Base-by-base conservation (phyloP, 1,140 invertebrate genomes). In the Leptinotarsa undecemlineata region DNA sequence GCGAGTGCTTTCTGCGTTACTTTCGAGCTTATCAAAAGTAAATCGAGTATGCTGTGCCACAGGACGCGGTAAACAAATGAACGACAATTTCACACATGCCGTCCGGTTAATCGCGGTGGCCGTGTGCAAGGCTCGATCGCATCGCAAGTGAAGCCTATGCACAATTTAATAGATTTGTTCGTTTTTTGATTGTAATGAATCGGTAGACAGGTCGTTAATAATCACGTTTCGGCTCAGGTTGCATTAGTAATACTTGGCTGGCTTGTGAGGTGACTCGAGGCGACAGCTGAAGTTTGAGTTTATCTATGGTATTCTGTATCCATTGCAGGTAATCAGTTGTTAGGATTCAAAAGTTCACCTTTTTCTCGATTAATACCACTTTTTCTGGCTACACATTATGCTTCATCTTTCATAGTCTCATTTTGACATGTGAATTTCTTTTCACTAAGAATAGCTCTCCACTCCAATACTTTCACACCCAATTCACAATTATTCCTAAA, bases 11-110 rank as follows among this genome's bases (percentile, higher is more conserved):
- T 66, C 21, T 23, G 26, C 63, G 21, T 66, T 66, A 23, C 20
- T 21, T 66, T 66, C n/a, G 20, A 66, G 63, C 63, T 66, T 66
- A 66, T 66, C 63, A 66, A 66, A 57, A 66, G 63, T 66, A 66
- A 66, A 66, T 66, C 63, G 63, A 66, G 63, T 66, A 23, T 66
- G 63, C 20, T 66, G n/a, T 66, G 63, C 63, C 63, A 66, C 63
- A 33, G 63, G 23, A 20, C 21, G 21, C 68, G 68, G 19, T 51
- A 48, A 69, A 69, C 48, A 69, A 69, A 69, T 69, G 68, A 69
- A 51, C 68, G 48, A 48, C 68, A 47, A 69, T 69, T 69, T 69
- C 68, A 69, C 68, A 69, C 68, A 69, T 69, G 68, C 68, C 20
- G 68, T 69, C 47, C 47, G 68, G 57, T 69, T 69, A 66, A 66